Percentiles rank a stretch among this genome's conserved stretches.
Evolutionary conservation across 2,113 vertebrate species (phyloP).

Genomic region (Lophochroa leadbeateri): DNA sequence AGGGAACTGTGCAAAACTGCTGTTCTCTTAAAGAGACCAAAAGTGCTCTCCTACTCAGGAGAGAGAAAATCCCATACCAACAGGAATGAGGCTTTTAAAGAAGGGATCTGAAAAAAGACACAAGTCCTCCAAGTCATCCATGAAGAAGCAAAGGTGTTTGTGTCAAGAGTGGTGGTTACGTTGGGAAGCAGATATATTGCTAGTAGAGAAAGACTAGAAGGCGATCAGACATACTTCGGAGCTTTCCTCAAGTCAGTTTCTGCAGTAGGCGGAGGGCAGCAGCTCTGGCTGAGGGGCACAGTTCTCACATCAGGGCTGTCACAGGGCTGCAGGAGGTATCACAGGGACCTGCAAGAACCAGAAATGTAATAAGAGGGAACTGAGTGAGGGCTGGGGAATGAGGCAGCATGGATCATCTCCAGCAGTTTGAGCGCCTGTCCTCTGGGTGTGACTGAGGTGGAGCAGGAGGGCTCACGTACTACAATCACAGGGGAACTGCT

Average conservation of each 20-base stretch:
- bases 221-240: background rate
- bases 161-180: background rate
- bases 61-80: background rate
- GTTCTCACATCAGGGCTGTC: accelerated
- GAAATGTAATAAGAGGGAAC: background rate
- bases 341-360: accelerated
- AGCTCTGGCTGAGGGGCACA: background rate
- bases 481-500: background rate
- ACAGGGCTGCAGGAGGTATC: background rate
- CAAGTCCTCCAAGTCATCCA: background rate
- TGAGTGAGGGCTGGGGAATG: background rate
- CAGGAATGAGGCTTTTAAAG: background rate
- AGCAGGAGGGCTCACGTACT: background rate
- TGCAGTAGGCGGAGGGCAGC: background rate
- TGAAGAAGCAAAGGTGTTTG: background rate
- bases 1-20: background rate
- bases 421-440: background rate
- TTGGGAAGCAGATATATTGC: background rate
- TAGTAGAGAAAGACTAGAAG: background rate
- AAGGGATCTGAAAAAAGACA: background rate
- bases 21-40: background rate
- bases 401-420: background rate
- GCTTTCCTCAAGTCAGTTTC: background rate
- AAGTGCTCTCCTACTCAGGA: background rate
- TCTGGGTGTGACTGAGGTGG: background rate